Conservation (phyloP, 92 coral and sea anemone genomes). For the Phenganax subtilis region DNA sequence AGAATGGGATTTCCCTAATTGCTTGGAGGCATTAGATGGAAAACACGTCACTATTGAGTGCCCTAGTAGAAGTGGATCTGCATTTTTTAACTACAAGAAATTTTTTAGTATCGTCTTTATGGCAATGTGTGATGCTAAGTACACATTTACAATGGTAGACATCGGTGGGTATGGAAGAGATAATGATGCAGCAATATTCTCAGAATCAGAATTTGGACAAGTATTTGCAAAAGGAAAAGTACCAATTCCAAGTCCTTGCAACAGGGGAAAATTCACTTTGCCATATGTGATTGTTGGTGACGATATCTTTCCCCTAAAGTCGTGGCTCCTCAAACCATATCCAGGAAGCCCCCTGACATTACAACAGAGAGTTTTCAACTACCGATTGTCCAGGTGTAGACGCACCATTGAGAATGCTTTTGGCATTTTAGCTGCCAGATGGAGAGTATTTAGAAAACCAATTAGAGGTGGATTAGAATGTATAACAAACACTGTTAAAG, state of each 20-base stretch:
- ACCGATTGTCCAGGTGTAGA: slow-evolving; percentile 7
- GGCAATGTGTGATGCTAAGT: slow-evolving; percentile 34
- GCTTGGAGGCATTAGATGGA: slow-evolving; percentile 42
- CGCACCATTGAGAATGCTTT: slow-evolving; percentile 35
- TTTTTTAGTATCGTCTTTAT: slow-evolving; percentile 29
- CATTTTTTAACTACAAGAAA: slow-evolving; percentile 29
- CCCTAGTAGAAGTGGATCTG: slow-evolving; percentile 25
- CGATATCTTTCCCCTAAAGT: slow-evolving; percentile 12
- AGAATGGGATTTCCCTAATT: slow-evolving; percentile 41
- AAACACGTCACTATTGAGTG: slow-evolving; percentile 35
- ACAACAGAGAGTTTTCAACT: neutral
- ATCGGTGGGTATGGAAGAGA: slow-evolving; percentile 39
- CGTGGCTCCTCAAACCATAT: slow-evolving; percentile 33
- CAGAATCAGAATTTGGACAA: slow-evolving; percentile 26
- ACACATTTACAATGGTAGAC: slow-evolving; percentile 32
- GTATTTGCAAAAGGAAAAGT: slow-evolving; percentile 17
- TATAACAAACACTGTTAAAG: neutral
- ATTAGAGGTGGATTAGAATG: neutral
- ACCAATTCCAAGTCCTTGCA: neutral
- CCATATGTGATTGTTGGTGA: slow-evolving; percentile 32
- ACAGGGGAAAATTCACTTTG: slow-evolving; percentile 18
- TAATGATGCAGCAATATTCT: slow-evolving; percentile 30
- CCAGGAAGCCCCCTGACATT: slow-evolving; percentile 11
- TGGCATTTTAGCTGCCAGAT: slow-evolving; percentile 30
- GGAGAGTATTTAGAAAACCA: slow-evolving; percentile 19